Conservation (phyloP, 2,113 vertebrate genomes). For the Scopus umbretta region DNA sequence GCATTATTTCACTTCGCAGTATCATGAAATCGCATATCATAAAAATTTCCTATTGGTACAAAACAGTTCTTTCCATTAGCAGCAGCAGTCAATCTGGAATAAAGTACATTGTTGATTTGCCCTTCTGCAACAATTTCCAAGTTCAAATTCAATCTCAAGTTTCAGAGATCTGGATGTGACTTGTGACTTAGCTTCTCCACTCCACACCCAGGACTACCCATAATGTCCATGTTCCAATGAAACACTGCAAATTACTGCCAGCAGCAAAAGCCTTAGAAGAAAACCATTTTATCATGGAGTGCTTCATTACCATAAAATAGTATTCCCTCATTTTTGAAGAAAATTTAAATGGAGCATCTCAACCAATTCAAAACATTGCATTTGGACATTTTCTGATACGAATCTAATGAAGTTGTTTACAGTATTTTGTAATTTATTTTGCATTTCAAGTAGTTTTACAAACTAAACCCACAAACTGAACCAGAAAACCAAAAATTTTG, state of each 20-base stretch:
- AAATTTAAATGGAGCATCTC: neutral
- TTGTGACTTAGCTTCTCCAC: neutral
- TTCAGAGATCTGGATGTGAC: neutral
- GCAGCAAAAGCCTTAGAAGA: neutral
- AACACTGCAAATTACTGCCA: neutral
- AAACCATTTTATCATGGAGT: neutral
- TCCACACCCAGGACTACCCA: accelerated
- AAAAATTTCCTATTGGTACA: neutral
- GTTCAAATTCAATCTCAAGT: neutral
- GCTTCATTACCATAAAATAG: neutral
- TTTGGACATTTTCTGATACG: neutral
- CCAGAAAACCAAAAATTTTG: neutral
- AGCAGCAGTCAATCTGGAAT: neutral
- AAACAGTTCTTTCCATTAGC: neutral
- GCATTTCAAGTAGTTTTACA: neutral
- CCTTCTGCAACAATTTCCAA: neutral
- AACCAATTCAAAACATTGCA: neutral
- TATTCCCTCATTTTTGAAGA: neutral
- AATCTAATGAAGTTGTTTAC: neutral
- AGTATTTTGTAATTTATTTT: neutral
- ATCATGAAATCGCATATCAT: neutral
- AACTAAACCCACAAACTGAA: neutral
- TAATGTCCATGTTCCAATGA: neutral
- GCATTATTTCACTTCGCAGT: neutral
- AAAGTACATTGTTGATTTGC: neutral